These are phyloP conservation scores for Pammene fasciana DNA, from an alignment of 2,888 invertebrate species.

Conservation along the genomic window DNA sequence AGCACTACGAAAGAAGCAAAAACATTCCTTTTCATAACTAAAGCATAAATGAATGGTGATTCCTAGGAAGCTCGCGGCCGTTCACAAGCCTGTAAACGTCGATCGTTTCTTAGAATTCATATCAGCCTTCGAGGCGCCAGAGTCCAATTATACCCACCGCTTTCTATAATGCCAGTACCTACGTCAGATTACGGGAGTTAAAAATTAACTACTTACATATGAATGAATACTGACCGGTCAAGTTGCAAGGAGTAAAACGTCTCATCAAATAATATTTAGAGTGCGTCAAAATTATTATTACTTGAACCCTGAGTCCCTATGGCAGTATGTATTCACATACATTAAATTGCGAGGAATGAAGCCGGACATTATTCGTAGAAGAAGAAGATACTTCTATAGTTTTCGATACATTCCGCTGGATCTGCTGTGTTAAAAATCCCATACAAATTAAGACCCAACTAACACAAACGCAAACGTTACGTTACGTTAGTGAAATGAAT, in stretches of 20 bases:
- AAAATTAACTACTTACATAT: constrained; percentile 4
- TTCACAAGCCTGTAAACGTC: constrained; percentile 27
- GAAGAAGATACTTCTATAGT: too few species aligned
- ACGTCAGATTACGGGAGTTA: constrained; percentile 2
- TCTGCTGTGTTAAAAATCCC: too few species aligned
- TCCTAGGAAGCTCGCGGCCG: constrained; percentile 15
- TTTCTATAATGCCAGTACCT: constrained; percentile 8
- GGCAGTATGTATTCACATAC: too few species aligned
- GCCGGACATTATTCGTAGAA: too few species aligned
- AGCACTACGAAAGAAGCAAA: neutral
- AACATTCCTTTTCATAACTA: neutral
- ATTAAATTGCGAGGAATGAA: too few species aligned
- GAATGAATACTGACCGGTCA: neutral
- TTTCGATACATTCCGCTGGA: too few species aligned
- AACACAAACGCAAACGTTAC: too few species aligned
- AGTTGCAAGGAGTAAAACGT: constrained; percentile 1
- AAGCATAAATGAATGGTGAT: neutral
- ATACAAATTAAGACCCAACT: too few species aligned
- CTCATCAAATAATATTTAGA: neutral
- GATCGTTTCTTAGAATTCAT: constrained; percentile 32
- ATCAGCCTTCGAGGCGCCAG: constrained; percentile 30
- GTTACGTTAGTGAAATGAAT: too few species aligned
- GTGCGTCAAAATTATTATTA: too few species aligned
- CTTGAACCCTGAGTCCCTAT: too few species aligned
- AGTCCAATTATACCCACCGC: constrained; percentile 24